phyloP scores from a whole-genome alignment of 2,113 vertebrate species.

The Copsychus sechellarum region DNA sequence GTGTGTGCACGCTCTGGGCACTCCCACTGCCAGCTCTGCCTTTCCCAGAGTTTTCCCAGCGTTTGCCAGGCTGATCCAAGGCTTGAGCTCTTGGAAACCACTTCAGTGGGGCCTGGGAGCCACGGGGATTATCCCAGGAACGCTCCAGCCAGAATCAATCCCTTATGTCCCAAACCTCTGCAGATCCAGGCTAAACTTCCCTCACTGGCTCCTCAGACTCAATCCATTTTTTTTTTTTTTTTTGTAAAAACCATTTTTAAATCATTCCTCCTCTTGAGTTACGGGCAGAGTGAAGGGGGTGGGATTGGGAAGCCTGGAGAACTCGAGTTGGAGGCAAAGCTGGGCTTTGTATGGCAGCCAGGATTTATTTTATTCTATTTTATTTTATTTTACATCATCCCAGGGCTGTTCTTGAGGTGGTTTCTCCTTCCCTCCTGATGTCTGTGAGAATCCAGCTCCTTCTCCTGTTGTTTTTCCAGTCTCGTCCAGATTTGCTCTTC shows the following conservation, averaged over 20 bases:
- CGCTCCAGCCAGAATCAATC: conserved; percentile 4
- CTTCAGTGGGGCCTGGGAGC: conserved; percentile 18
- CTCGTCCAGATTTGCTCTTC: not conserved
- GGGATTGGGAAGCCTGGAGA: not conserved
- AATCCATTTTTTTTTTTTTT: not conserved
- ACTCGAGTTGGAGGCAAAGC: not conserved
- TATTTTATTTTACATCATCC: not conserved
- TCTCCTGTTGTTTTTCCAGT: not conserved
- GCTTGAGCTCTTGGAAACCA: conserved; percentile 45
- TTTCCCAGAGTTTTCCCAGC: not conserved
- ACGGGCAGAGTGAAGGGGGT: rapidly evolving
- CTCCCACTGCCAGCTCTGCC: not conserved
- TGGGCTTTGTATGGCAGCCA: not conserved
- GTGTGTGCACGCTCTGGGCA: not conserved
- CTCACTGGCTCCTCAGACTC: not conserved
- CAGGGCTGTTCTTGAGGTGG: rapidly evolving
- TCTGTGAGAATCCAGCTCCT: not conserved
- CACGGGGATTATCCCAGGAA: conserved; percentile 9
- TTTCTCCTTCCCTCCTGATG: not conserved
- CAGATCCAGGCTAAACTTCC: not conserved
- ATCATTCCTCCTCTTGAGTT: not conserved
- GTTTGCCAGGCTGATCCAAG: conserved; percentile 33
- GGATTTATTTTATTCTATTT: not conserved
- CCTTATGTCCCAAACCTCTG: not conserved
- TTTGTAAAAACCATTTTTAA: not conserved